Conservation (phyloP, 2,888 invertebrate species). For the Pardosa pseudoannulata region DNA sequence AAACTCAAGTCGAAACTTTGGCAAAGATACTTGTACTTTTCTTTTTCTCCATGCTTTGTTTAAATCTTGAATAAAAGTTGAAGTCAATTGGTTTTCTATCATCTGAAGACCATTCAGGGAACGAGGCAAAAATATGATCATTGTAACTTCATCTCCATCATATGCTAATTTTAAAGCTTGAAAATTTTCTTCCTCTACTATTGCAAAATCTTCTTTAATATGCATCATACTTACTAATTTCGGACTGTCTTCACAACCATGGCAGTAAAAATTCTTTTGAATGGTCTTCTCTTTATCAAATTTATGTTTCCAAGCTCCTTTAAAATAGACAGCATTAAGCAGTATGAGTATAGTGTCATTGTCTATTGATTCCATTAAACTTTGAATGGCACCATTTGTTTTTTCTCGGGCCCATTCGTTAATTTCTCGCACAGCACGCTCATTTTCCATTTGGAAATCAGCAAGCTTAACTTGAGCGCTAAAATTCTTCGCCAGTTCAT, state of each 20-base stretch:
- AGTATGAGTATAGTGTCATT: constrained; percentile 77
- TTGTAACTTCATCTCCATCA: constrained; percentile 39
- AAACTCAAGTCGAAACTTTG: constrained; percentile 58
- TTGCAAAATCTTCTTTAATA: constrained; percentile 74
- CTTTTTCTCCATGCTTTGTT: constrained; percentile 12
- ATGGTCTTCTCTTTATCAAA: constrained; percentile 76
- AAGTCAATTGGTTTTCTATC: constrained; percentile 36
- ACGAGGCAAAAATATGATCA: constrained; percentile 69
- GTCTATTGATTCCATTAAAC: constrained; percentile 41
- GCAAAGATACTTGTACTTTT: constrained; percentile 57
- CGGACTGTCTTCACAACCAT: constrained; percentile 25
- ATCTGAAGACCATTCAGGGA: constrained; percentile 22
- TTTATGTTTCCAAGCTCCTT: constrained; percentile 77
- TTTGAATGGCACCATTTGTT: constrained; percentile 39
- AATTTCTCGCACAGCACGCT: constrained; percentile 4
- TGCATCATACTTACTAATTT: constrained; percentile 77
- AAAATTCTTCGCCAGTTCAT: background rate
- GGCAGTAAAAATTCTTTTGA: constrained; percentile 68
- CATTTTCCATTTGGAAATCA: constrained; percentile 43
- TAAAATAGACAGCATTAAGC: constrained; percentile 80
- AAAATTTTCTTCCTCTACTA: constrained; percentile 18
- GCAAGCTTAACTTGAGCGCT: constrained; percentile 41
- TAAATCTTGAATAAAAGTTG: constrained; percentile 27
- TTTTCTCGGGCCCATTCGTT: constrained; percentile 25
- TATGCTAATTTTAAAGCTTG: constrained; percentile 70